Conservation (phyloP, 2,888 invertebrate genomes). For the Aleiodes leptofemur region DNA sequence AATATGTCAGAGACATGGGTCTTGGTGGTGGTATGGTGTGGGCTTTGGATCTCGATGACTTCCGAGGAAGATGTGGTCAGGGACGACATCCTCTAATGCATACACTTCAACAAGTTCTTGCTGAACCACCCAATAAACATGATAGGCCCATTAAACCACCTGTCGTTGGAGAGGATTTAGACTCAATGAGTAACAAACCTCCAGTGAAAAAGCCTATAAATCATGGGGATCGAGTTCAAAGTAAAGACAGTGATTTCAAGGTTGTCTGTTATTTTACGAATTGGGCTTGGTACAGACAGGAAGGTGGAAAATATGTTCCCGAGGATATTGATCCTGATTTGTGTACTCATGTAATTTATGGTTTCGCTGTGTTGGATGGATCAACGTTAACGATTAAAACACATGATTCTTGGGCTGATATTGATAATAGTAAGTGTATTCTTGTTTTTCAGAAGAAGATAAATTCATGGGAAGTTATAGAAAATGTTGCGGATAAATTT, state of each 20-base stretch:
- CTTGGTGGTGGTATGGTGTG: constrained; percentile 94
- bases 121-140: constrained; percentile 73
- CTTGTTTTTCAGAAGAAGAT: too few species aligned
- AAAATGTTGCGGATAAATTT: too few species aligned
- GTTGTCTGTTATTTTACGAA: constrained; percentile 95
- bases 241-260: constrained; percentile 77
- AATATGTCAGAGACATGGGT: constrained; percentile 85
- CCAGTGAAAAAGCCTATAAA: constrained; percentile 45
- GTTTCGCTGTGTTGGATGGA: constrained; percentile 91
- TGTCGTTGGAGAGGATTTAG: constrained; percentile 61
- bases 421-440: constrained; percentile 85
- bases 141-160: constrained; percentile 63
- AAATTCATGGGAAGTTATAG: too few species aligned
- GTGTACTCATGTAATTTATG: constrained; percentile 94
- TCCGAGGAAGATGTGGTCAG: constrained; percentile 84
- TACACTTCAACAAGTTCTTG: constrained; percentile 84
- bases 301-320: constrained; percentile 87
- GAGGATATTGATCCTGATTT: constrained; percentile 89
- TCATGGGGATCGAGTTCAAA: constrained; percentile 31
- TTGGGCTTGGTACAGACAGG: constrained; percentile 95
- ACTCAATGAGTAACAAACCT: constrained; percentile 57
- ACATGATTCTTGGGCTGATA: constrained; percentile 92
- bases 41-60: constrained; percentile 93
- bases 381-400: constrained; percentile 86
- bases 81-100: constrained; percentile 88